Percentiles rank a stretch among this genome's conserved stretches.
These are phyloP conservation scores for Triplophysa yarkandensis DNA, from an alignment of 2,797 vertebrate genomes.

Conservation along the genomic window DNA sequence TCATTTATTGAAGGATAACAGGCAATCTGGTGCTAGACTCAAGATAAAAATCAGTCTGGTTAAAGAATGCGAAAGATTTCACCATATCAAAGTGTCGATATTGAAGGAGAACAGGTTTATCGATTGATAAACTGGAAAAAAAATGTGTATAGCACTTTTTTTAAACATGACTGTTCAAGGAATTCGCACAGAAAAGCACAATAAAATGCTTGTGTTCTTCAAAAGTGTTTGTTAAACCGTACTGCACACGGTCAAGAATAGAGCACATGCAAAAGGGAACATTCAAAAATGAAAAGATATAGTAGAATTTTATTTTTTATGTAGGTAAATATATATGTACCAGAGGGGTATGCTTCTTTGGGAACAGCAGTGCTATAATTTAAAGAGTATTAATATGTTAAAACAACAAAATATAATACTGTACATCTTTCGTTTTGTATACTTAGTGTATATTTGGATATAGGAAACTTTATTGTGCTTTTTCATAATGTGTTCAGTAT, in stretches of 20 bases:
- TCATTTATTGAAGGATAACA: background rate
- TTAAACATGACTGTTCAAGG: constrained; percentile 67
- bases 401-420: constrained; percentile 70
- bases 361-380: constrained; percentile 69
- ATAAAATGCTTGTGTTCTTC: constrained; percentile 49
- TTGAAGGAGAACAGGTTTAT: constrained; percentile 37
- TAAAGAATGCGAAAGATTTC: constrained; percentile 29
- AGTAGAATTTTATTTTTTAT: constrained; percentile 69
- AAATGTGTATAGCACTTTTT: constrained; percentile 62
- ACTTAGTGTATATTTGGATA: constrained; percentile 66
- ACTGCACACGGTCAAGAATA: constrained; percentile 57
- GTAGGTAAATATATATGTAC: constrained; percentile 64
- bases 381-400: constrained; percentile 71
- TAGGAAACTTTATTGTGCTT: constrained; percentile 56
- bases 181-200: constrained; percentile 66
- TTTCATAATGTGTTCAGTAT: constrained; percentile 60
- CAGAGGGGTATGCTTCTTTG: constrained; percentile 59
- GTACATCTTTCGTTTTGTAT: constrained; percentile 69
- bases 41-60: background rate
- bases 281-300: constrained; percentile 60
- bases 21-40: constrained; percentile 9
- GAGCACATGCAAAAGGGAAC: constrained; percentile 69
- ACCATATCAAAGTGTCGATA: constrained; percentile 28
- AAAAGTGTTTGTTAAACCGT: constrained; percentile 68
- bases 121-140: constrained; percentile 42